Conservation (phyloP, 1,140 invertebrate genomes). For the Drosophila sproati region DNA sequence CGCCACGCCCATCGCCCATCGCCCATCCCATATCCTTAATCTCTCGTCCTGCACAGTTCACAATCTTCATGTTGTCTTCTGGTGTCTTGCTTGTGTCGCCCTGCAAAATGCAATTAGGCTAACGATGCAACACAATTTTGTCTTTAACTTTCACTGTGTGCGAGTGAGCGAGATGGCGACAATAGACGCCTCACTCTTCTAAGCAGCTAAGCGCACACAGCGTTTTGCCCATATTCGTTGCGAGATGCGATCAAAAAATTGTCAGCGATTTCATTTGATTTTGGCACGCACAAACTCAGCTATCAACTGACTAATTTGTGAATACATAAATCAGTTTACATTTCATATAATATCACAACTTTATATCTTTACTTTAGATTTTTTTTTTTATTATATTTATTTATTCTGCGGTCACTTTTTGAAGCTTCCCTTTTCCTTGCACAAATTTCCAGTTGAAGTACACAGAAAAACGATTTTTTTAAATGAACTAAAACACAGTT, state of each 20-base stretch:
- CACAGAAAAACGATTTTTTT: not conserved
- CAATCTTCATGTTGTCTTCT: slow-evolving; percentile 32
- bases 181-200: not conserved
- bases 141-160: slow-evolving; percentile 72
- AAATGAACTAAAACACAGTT: too few species aligned
- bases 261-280: not conserved
- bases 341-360: too few species aligned
- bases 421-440: not conserved
- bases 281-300: not conserved
- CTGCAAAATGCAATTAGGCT: slow-evolving; percentile 79
- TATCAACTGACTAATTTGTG: too few species aligned
- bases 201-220: not conserved
- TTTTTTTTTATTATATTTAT: not conserved
- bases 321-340: too few species aligned
- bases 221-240: not conserved
- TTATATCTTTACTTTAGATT: not conserved
- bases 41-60: not conserved
- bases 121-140: slow-evolving; percentile 81
- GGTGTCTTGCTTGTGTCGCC: slow-evolving; percentile 37
- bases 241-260: not conserved
- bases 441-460: not conserved
- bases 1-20: not conserved
- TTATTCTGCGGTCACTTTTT: not conserved
- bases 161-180: slow-evolving; percentile 14
- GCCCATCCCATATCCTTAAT: not conserved